Evolutionary conservation across 92 coral and sea anemone species (phyloP), one percentile per base, ranked within the genome.

Genomic region (Phenganax subtilis): DNA sequence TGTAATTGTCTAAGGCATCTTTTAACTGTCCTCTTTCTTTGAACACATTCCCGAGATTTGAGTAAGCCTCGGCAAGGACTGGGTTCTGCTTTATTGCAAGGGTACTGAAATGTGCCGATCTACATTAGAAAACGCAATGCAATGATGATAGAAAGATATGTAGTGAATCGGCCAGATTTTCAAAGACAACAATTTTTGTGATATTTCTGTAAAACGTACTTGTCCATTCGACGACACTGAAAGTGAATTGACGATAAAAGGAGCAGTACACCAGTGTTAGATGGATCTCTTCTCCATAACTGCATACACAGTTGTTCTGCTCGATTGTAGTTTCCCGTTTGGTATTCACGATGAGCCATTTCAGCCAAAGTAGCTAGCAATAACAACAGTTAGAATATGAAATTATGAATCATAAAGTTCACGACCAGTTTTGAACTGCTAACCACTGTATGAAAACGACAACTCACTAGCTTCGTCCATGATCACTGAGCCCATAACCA

Each of bases 251-350:
- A 96, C 16, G 99, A 96, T 80, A 96, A 85, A 74, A 96, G 90
- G 44, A 96, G 96, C 74, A 96, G 86, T 37, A 96, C 99, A 44
- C 99, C 99, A 72, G 99, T 96, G 85, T 96, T 96, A 71, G 93
- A 93, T 2, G 99, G 99, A 81, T 96, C 97, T 77, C 96, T 93
- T 86, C 97, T 82, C 99, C 99, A 96, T 56, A 96, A 86, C 88
- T 96, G 99, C 93, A 96, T 91, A 79, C 99, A 96, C 80, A 96
- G 93, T 81, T 96, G 99, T 81, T 96, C 99, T 58, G 97, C 99
- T 27, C 99, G 90, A 86, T 96, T 94, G 78, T 96, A 96, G 80
- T 91, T 96, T 63, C 99, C 99, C 67, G 99, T 89, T 82, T 96
- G 99, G 83, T 96, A 96, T 86, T 96, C 99, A 16, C 99, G 99